phyloP scores from a whole-genome alignment of 2,113 vertebrate species.

The Nestor notabilis region DNA sequence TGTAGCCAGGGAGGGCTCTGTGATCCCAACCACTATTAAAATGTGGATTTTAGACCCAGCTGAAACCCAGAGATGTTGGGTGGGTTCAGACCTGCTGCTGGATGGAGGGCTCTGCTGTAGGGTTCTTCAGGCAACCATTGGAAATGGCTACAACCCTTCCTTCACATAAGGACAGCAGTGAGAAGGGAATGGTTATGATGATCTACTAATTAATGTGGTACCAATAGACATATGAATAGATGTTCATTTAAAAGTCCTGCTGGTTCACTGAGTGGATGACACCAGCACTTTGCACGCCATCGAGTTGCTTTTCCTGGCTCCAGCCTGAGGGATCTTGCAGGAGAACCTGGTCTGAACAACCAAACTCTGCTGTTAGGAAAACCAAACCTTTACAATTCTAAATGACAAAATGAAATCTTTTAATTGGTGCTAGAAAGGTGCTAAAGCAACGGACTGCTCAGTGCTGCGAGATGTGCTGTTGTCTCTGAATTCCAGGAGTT shows the following conservation, averaged over 20 bases:
- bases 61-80: accelerated
- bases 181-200: not conserved
- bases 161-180: accelerated
- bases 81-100: not conserved
- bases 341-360: not conserved
- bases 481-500: not conserved
- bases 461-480: too few relatives aligned
- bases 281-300: accelerated
- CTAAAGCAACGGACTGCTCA: not conserved
- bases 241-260: not conserved
- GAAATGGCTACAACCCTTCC: not conserved
- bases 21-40: accelerated
- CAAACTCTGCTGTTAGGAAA: not conserved
- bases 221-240: accelerated
- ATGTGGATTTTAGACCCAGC: not conserved
- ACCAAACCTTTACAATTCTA: not conserved
- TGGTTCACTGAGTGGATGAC: accelerated
- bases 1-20: not conserved
- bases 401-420: not conserved
- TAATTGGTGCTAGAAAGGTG: not conserved
- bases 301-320: not conserved
- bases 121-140: not conserved
- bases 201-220: not conserved
- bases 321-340: not conserved
- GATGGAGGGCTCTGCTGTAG: accelerated